A percentile compares a stretch with the other conserved stretches of the same genome.
Evolutionary conservation across 1,140 invertebrate genomes (phyloP).

Genomic region (Drosophila paulistorum): DNA sequence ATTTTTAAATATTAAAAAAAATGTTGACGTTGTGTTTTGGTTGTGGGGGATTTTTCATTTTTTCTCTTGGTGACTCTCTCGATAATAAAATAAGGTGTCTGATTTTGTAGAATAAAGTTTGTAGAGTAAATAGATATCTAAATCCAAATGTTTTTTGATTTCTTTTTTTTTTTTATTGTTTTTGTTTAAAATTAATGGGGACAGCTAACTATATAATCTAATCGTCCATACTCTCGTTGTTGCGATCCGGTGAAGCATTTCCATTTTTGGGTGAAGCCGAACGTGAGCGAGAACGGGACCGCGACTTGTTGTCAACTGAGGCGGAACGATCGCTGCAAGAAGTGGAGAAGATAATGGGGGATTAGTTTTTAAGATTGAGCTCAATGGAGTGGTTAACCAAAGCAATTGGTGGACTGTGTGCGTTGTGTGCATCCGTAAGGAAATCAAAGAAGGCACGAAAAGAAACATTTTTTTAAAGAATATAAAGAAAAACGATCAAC

Average conservation of each 20-base stretch:
- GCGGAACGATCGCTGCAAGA: slow-evolving; percentile 83
- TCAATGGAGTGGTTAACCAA: slow-evolving; percentile 51
- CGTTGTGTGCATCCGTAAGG: slow-evolving; percentile 61
- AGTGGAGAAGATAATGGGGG: slow-evolving; percentile 7
- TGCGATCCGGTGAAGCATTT: slow-evolving; percentile 80
- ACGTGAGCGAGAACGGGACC: slow-evolving; percentile 82
- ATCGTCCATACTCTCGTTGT: slow-evolving; percentile 80
- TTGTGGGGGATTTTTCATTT: slow-evolving; percentile 42
- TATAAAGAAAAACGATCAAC: slow-evolving; percentile 15
- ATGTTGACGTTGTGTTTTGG: slow-evolving; percentile 37
- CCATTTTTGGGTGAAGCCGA: slow-evolving; percentile 83
- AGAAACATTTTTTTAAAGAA: slow-evolving; percentile 44
- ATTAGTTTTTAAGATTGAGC: slow-evolving; percentile 36
- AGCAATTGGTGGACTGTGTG: slow-evolving; percentile 44
- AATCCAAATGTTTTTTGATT: slow-evolving; percentile 55
- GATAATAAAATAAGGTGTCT: slow-evolving; percentile 54
- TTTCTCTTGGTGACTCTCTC: slow-evolving; percentile 21
- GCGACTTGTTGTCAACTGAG: slow-evolving; percentile 82
- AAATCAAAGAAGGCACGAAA: slow-evolving; percentile 75
- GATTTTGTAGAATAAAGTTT: slow-evolving; percentile 52
- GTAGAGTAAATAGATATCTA: slow-evolving; percentile 61
- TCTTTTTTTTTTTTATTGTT: neutral
- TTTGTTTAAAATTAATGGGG: slow-evolving; percentile 66
- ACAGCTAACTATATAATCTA: slow-evolving; percentile 73
- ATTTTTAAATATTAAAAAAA: slow-evolving; percentile 68